Conservation (phyloP, 1,140 invertebrate genomes). For the Kradibia gibbosae region DNA sequence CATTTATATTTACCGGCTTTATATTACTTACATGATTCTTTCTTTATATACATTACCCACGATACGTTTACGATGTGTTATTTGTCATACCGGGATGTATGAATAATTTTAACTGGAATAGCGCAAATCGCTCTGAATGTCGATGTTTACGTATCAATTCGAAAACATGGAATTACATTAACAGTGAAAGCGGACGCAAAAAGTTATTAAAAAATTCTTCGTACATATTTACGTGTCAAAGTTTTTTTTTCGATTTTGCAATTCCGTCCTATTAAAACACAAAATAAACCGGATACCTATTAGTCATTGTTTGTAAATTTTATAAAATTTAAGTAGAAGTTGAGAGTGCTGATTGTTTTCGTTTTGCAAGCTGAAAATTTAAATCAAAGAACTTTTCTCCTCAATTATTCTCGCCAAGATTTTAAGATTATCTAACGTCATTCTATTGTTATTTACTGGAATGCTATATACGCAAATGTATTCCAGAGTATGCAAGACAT, state of each 20-base stretch:
- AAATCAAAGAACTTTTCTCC: background rate
- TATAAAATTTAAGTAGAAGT: background rate
- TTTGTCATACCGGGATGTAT: background rate
- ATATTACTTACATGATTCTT: background rate
- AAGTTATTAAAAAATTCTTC: conserved; percentile 10
- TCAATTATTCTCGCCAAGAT: background rate
- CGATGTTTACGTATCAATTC: background rate
- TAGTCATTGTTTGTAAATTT: conserved; percentile 22
- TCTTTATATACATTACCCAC: background rate
- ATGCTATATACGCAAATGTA: background rate
- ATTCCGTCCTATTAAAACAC: background rate
- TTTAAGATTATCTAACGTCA: background rate
- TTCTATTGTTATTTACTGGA: background rate
- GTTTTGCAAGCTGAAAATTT: background rate
- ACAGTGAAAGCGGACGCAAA: conserved; percentile 14
- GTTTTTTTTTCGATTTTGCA: conserved; percentile 18
- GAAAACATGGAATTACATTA: background rate
- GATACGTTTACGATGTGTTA: background rate
- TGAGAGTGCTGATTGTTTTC: background rate
- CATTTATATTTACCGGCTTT: background rate
- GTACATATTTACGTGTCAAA: background rate
- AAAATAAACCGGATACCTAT: background rate
- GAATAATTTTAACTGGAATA: conserved; percentile 21
- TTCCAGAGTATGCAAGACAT: background rate
- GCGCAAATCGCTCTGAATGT: background rate